Evolutionary conservation across 2,888 invertebrate genomes (phyloP).

Genomic region (Drosophila birchii): DNA sequence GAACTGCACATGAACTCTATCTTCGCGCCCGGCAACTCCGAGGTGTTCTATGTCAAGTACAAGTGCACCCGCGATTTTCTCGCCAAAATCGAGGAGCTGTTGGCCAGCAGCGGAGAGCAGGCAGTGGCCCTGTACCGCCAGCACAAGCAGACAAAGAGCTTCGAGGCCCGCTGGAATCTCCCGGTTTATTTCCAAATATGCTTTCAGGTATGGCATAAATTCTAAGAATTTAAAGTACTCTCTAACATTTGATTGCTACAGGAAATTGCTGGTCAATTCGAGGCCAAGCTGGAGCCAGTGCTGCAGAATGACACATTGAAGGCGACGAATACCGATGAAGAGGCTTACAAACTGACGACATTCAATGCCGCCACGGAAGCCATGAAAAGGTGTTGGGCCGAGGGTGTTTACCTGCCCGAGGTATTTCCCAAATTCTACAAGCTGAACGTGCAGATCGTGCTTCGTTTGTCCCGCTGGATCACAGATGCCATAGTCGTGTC

Average conservation of each 20-base stretch:
- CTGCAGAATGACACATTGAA: conserved; percentile 67
- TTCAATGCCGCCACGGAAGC: conserved; percentile 86
- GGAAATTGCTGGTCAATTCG: conserved; percentile 91
- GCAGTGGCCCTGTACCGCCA: conserved; percentile 85
- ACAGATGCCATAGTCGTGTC: conserved; percentile 79
- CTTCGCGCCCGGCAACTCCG: conserved; percentile 96
- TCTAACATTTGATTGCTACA: conserved; percentile 14
- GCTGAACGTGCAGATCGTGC: conserved; percentile 92
- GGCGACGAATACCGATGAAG: not conserved
- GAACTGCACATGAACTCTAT: conserved; percentile 92
- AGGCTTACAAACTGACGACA: conserved; percentile 69
- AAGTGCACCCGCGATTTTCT: conserved; percentile 91
- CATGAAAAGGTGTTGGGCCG: conserved; percentile 89
- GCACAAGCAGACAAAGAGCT: conserved; percentile 90
- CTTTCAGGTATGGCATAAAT: conserved; percentile 87
- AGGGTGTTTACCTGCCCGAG: conserved; percentile 91
- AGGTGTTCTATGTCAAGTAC: conserved; percentile 93
- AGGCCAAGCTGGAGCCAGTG: conserved; percentile 76
- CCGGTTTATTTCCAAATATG: conserved; percentile 97
- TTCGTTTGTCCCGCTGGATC: conserved; percentile 92
- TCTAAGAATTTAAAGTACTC: not conserved
- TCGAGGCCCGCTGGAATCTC: conserved; percentile 95
- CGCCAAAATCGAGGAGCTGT: conserved; percentile 88
- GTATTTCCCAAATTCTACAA: conserved; percentile 95
- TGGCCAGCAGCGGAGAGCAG: conserved; percentile 86